Percentiles rank a stretch among this genome's conserved stretches.
These are phyloP conservation scores for Gambusia yucatana DNA, from an alignment of 2,797 vertebrate genomes.

Conservation along the genomic window DNA sequence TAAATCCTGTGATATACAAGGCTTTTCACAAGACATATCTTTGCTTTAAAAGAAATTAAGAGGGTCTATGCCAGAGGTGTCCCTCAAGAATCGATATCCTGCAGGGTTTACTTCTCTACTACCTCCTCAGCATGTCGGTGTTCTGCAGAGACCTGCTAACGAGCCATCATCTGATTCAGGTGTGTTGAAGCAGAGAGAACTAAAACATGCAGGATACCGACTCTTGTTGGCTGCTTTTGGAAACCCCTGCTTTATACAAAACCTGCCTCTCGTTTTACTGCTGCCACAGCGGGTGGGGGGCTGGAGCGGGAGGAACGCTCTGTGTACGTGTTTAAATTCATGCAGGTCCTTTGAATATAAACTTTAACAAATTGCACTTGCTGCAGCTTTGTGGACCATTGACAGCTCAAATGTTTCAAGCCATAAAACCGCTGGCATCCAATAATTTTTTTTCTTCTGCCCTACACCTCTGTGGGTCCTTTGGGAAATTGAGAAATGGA, in stretches of 20 bases:
- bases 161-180: too few species aligned
- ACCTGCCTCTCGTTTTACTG: not conserved
- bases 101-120: too few species aligned
- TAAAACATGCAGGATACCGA: too few species aligned
- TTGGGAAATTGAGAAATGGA: conserved; percentile 5
- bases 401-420: not conserved
- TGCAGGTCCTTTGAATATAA: not conserved
- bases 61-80: not conserved
- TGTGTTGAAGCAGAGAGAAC: too few species aligned
- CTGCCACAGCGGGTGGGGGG: not conserved
- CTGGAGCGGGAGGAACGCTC: not conserved
- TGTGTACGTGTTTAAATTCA: not conserved
- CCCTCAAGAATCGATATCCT: too few species aligned
- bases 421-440: not conserved
- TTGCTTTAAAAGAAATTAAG: not conserved
- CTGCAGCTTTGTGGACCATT: not conserved
- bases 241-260: not conserved
- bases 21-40: not conserved
- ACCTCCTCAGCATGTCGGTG: too few species aligned
- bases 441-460: not conserved
- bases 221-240: too few species aligned
- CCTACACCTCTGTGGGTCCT: conserved; percentile 2
- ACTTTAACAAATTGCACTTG: not conserved
- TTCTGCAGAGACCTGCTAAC: too few species aligned
- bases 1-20: not conserved